These are phyloP conservation scores for Channa striata DNA, from an alignment of 2,797 vertebrate species.

Conservation along the genomic window DNA sequence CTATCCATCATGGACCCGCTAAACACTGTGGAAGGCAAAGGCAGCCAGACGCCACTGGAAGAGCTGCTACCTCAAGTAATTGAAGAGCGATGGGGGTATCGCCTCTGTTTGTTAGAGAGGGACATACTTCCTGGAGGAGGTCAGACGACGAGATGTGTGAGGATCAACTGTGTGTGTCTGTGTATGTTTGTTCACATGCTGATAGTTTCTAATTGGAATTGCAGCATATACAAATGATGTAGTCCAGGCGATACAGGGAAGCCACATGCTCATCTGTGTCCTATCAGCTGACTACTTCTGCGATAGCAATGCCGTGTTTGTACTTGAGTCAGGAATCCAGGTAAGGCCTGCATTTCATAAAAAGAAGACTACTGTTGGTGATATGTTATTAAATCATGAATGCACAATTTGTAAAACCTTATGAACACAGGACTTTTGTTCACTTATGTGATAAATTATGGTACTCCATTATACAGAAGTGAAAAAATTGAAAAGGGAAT, in stretches of 20 bases:
- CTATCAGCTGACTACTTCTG: conserved; percentile 87
- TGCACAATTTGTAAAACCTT: neutral
- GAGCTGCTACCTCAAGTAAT: conserved; percentile 85
- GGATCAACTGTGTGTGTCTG: conserved; percentile 8
- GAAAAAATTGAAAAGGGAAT: too few relatives aligned
- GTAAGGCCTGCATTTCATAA: conserved; percentile 18
- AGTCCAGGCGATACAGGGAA: conserved; percentile 84
- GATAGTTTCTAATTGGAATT: conserved; percentile 39
- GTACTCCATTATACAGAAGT: too few relatives aligned
- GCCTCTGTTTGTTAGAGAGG: conserved; percentile 90
- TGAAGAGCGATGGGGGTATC: conserved; percentile 89
- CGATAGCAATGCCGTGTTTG: conserved; percentile 84
- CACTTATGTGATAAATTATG: too few relatives aligned
- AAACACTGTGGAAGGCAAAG: neutral
- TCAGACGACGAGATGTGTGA: conserved; percentile 57
- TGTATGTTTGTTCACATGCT: neutral
- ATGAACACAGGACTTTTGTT: too few relatives aligned
- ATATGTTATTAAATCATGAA: neutral
- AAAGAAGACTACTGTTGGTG: neutral
- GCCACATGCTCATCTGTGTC: conserved; percentile 87
- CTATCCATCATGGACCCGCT: conserved; percentile 3
- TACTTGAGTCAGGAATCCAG: conserved; percentile 87
- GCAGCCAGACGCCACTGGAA: conserved; percentile 46
- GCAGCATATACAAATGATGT: conserved; percentile 91
- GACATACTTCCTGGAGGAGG: conserved; percentile 92